These are phyloP conservation scores for Boleophthalmus pectinirostris DNA, from an alignment of 2,113 vertebrate genomes.

Conservation along the genomic window DNA sequence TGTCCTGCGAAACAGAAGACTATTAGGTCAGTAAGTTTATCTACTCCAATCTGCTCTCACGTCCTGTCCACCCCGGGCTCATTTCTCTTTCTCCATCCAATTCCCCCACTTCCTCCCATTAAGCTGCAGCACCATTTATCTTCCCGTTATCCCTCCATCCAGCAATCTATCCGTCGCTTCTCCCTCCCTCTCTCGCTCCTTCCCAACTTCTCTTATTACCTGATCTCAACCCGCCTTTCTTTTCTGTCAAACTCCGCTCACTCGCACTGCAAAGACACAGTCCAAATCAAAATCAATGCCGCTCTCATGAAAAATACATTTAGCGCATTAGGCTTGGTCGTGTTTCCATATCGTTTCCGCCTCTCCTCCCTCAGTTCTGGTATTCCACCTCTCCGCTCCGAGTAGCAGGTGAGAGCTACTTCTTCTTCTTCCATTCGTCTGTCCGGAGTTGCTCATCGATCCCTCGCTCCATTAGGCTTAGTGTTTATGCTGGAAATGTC, in stretches of 20 bases:
- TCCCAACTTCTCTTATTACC: constrained; percentile 38
- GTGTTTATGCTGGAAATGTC: constrained; percentile 68
- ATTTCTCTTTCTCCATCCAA: constrained; percentile 20
- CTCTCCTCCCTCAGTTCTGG: constrained; percentile 36
- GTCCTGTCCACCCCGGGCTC: constrained; percentile 11
- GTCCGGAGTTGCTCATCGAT: constrained; percentile 55
- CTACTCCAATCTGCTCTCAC: background rate
- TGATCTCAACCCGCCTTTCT: constrained; percentile 22
- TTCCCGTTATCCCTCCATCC: constrained; percentile 42
- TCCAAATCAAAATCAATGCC: constrained; percentile 70
- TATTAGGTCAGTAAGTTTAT: background rate
- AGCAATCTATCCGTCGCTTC: constrained; percentile 37
- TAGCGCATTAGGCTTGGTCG: constrained; percentile 40
- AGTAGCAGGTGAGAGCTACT: constrained; percentile 64
- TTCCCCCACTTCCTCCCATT: constrained; percentile 36
- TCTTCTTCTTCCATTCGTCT: constrained; percentile 60
- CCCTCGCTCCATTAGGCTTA: constrained; percentile 50
- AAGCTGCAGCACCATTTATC: constrained; percentile 41
- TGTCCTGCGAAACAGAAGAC: background rate
- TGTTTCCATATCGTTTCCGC: constrained; percentile 40
- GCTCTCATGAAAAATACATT: constrained; percentile 68
- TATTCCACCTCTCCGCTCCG: background rate
- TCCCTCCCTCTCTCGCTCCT: background rate
- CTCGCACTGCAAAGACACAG: constrained; percentile 56
- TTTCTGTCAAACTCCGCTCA: constrained; percentile 26